These are phyloP conservation scores for Loxodonta africana DNA, from an alignment of 2,113 vertebrate genomes.

Conservation along the genomic window DNA sequence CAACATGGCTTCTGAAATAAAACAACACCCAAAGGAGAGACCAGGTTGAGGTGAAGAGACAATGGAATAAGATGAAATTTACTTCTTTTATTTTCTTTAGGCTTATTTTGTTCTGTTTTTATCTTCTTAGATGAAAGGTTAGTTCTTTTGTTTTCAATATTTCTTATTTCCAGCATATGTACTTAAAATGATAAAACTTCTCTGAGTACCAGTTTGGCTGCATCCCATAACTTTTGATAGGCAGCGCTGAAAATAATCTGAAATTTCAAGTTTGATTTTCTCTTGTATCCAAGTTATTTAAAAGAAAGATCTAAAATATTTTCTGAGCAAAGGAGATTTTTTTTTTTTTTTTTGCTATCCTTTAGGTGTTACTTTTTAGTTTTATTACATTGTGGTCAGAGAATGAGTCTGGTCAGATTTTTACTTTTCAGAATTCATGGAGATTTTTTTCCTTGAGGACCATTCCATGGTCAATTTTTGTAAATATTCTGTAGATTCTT, in stretches of 20 bases:
- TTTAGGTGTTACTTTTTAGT: not conserved
- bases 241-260: not conserved
- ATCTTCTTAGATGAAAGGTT: not conserved
- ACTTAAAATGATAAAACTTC: not conserved
- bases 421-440: conserved; percentile 19
- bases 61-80: too few species aligned
- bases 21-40: not conserved
- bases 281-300: not conserved
- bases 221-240: not conserved
- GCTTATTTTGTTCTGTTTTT: not conserved
- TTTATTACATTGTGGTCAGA: not conserved
- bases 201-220: not conserved
- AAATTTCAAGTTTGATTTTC: not conserved
- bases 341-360: not conserved
- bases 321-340: not conserved
- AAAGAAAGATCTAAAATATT: not conserved
- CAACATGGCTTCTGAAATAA: not conserved
- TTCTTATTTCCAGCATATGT: not conserved
- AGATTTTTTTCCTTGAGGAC: not conserved
- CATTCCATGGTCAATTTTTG: not conserved
- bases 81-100: not conserved
- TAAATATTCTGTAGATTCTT: not conserved
- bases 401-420: not conserved
- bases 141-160: not conserved
- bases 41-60: not conserved